Conservation (phyloP, 2,797 vertebrate species). For the Rousettus madagascariensis region DNA sequence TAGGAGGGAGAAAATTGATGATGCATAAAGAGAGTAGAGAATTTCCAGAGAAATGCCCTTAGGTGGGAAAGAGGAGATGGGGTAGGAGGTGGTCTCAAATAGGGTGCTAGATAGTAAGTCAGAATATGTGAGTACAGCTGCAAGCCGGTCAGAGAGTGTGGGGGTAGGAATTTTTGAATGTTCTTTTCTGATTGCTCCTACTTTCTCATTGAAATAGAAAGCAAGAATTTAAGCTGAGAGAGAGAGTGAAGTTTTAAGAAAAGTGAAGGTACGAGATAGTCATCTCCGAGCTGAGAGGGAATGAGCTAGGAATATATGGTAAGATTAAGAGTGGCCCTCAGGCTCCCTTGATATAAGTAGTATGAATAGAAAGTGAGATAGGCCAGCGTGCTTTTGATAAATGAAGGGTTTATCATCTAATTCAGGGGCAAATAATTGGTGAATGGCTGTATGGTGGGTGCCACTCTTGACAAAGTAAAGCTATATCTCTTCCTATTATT, state of each 20-base stretch:
- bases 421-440: not conserved
- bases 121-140: not conserved
- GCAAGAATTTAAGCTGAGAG: not conserved
- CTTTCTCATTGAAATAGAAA: slow-evolving; percentile 1
- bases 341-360: not conserved
- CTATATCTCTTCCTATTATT: not conserved
- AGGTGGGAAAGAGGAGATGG: not conserved
- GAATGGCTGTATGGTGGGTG: not conserved
- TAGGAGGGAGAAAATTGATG: not conserved
- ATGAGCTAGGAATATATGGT: not conserved
- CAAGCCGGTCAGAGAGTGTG: not conserved
- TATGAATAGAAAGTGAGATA: not conserved
- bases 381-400: not conserved
- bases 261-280: not conserved
- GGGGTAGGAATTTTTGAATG: not conserved
- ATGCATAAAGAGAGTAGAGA: not conserved
- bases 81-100: not conserved
- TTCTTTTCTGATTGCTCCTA: not conserved
- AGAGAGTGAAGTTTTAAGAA: not conserved
- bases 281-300: not conserved
- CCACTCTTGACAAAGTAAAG: not conserved
- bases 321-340: not conserved
- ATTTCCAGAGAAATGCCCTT: not conserved
- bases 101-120: not conserved
- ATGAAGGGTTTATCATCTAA: not conserved